Evolutionary conservation across 2,888 invertebrate species (phyloP), one percentile per base, ranked within the genome.

Genomic region (Hirtodrosophila confusa): DNA sequence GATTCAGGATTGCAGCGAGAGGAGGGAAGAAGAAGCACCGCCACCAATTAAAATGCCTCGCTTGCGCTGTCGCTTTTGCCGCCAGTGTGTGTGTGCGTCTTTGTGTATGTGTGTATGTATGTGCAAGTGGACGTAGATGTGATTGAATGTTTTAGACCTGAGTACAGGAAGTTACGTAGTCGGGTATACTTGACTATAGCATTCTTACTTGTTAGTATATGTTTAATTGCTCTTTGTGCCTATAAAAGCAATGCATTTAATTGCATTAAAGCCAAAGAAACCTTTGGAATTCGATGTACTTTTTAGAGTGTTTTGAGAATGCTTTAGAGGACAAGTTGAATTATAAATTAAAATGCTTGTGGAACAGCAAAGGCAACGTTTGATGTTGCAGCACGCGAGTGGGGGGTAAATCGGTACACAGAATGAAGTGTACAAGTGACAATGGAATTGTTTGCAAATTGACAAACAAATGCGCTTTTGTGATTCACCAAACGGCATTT

Each of bases 261-360:
- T 35, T 27, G 11, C 17, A 23, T 35, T 47, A 10, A 56, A 45
- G 4, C 9, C 23, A 11, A 10, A 10, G 11, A 23, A 41, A 29
- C 29, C n/a, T 33, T 4, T 33, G 24, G 8, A 31, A 31, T 23
- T 17, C 9, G 9, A 29, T 9, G 17, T 10, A 10, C 12, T 7
- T 56, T 31, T 57, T 4, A 11, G 53, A 35, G 43, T 40, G 56
- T 60, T 29, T 29, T 39, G 36, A 40, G 51, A 66, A 51, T 57
- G 54, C 45, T 55, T 63, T 69, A 47, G 11, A 61, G 11, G 56
- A 55, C 45, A 51, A 37, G 35, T 56, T 70, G 54, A 54, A 67
- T 85, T 74, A 69, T 66, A 78, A 78, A 85, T 85, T 78, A 64
- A 78, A 85, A 78, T 61, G 61, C 61, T 61, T 29, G 53, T 45